Percentiles rank a stretch among this genome's conserved stretches.
phyloP scores from a whole-genome alignment of 2,113 vertebrate species.

The Forbesichthys agassizii region DNA sequence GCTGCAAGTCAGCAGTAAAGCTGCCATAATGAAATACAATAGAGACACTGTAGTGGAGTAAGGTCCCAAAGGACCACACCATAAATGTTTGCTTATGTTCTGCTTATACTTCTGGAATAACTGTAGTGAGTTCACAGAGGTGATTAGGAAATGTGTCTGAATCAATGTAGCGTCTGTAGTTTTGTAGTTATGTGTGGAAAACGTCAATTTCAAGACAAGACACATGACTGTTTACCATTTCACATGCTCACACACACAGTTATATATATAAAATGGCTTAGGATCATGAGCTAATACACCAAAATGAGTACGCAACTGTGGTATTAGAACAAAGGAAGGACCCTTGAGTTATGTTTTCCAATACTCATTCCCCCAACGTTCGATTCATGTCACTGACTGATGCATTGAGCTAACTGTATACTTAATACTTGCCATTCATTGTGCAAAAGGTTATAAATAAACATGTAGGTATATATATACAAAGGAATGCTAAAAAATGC shows the following conservation, averaged over 20 bases:
- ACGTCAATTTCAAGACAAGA: no score
- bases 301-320: conserved; percentile 58
- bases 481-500: not conserved
- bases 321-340: conserved; percentile 35
- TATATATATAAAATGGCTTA: conserved; percentile 55
- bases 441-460: conserved; percentile 30
- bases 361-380: no score
- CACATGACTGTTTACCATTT: no score
- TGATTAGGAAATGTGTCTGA: conserved; percentile 24
- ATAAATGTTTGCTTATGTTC: no score
- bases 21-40: no score
- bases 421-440: conserved; percentile 35
- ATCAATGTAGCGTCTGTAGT: not conserved
- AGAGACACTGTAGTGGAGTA: no score
- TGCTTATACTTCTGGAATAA: conserved; percentile 28
- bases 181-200: no score
- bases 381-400: no score
- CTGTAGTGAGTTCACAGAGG: conserved; percentile 55
- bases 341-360: not conserved
- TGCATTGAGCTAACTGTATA: no score
- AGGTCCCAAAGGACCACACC: no score
- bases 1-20: no score
- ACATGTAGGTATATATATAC: not conserved
- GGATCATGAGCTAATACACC: conserved; percentile 49
- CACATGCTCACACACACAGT: conserved; percentile 15